Evolutionary conservation across 2,797 vertebrate genomes (phyloP).

Genomic region (Sciaenops ocellatus): DNA sequence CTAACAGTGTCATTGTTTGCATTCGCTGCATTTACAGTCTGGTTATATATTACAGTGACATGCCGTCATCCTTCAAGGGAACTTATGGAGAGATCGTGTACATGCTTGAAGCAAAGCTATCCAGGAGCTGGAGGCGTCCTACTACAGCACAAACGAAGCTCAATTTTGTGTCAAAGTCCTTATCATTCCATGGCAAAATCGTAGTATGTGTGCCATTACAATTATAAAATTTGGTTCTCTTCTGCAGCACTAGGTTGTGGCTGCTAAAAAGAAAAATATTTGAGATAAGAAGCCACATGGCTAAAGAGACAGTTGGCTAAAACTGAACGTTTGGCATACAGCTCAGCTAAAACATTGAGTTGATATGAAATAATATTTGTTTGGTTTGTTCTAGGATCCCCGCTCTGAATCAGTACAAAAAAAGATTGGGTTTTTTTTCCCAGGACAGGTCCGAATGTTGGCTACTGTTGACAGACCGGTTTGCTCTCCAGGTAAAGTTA

Average conservation of each 20-base stretch:
- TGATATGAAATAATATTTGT: not conserved
- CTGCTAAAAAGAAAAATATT: no score
- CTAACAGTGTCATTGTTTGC: not conserved
- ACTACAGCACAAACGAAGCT: conserved; percentile 87
- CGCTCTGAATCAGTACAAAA: not conserved
- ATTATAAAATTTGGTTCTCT: not conserved
- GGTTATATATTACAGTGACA: conserved; percentile 81
- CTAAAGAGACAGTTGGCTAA: no score
- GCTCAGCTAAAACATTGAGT: no score
- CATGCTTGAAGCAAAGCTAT: conserved; percentile 90
- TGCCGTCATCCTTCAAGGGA: conserved; percentile 93
- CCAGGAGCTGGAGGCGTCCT: conserved; percentile 89
- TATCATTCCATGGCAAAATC: conserved; percentile 79
- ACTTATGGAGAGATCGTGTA: conserved; percentile 90
- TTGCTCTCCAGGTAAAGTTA: not conserved
- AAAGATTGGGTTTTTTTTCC: no score
- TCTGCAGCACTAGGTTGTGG: not conserved
- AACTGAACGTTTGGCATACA: no score
- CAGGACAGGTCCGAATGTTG: not conserved
- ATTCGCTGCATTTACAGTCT: not conserved
- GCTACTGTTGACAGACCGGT: not conserved
- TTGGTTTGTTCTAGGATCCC: not conserved
- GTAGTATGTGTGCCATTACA: conserved; percentile 72
- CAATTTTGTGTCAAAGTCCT: conserved; percentile 89
- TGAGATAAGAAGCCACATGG: no score